A percentile compares a stretch with the other conserved stretches of the same genome.
phyloP scores from a whole-genome alignment of 2,113 vertebrate species.

The Promerops cafer region DNA sequence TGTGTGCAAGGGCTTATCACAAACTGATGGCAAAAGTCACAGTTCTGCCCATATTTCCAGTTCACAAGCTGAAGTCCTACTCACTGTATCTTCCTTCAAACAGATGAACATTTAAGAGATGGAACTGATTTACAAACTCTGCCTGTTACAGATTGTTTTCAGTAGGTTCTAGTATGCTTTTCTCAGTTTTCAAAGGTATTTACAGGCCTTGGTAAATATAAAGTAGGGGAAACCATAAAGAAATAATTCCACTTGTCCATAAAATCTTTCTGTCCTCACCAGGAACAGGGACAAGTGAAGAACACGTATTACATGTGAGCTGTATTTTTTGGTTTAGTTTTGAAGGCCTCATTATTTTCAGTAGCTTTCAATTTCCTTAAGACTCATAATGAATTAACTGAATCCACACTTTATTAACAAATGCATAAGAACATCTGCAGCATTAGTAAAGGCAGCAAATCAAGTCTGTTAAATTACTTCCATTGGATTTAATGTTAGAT shows the following conservation, averaged over 20 bases:
- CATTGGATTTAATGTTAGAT: not conserved
- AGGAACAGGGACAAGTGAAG: not conserved
- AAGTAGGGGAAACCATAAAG: not conserved
- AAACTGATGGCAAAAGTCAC: not conserved
- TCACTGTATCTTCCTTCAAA: not conserved
- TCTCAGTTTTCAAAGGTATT: not conserved
- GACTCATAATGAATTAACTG: not conserved
- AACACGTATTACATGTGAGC: accelerated
- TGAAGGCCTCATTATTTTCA: not conserved
- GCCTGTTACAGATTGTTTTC: not conserved
- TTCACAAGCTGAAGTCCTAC: not conserved
- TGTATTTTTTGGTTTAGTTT: not conserved
- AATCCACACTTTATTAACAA: not conserved
- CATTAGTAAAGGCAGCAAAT: not conserved
- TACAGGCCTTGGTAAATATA: not conserved
- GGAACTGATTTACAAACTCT: not conserved
- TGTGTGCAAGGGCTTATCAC: not conserved
- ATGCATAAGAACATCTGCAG: not conserved
- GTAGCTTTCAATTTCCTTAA: not conserved
- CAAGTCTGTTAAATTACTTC: not conserved
- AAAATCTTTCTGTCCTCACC: not conserved
- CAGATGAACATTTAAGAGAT: not conserved
- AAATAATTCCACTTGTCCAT: not conserved
- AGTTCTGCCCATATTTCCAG: not conserved
- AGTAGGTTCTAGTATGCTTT: not conserved